Evolutionary conservation across 2,888 invertebrate genomes (phyloP), one percentile per base, ranked within the genome.

Genomic region (Heterodera filipjevi): DNA sequence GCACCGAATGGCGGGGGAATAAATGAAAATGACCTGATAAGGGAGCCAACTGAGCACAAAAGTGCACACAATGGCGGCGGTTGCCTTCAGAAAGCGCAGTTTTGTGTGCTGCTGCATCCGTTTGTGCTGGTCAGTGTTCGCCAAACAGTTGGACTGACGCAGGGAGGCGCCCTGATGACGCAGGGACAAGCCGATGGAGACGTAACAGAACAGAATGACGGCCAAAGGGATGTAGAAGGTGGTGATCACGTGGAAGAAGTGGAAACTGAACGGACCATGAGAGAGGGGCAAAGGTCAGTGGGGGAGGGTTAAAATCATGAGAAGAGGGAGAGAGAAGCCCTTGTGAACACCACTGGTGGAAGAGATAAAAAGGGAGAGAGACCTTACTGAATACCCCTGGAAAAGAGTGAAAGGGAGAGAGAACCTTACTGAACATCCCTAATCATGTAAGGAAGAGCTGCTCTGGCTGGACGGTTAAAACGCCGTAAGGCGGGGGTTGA

Each of bases 41-140:
- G 86, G 86, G 19, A 86, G 83, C 86, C 86, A 86, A 3, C 85
- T 85, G 76, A 86, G 83, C 12, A 86, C 77, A 76, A 85, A 86
- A 12, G 86, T 85, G 78, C 81, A 82, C 30, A 86, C 85, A 64
- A 86, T 86, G 32, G 85, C 85, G 1, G 85, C 79, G 5, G 86
- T 84, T n/a, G 85, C 86, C 12, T 82, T 59, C 22, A 86, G 81
- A 66, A 86, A 86, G 66, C 86, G 79, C 1, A 82, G 80, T 72
- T 86, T 85, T 1, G 85, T 85, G 35, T 81, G 72, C 30, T 81
- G 81, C n/a, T 81, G 80, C 53, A 81, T 74, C 44, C 80, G 74
- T 35, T 81, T 80, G 46, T 79, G 75, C 68, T 75, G 75, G 59
- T 75, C 75, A 19, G 75, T 75, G 32, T 75, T 75, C 44, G 75